These are phyloP conservation scores for Drosophila paracracens DNA, from an alignment of 2,888 invertebrate genomes.

Conservation along the genomic window DNA sequence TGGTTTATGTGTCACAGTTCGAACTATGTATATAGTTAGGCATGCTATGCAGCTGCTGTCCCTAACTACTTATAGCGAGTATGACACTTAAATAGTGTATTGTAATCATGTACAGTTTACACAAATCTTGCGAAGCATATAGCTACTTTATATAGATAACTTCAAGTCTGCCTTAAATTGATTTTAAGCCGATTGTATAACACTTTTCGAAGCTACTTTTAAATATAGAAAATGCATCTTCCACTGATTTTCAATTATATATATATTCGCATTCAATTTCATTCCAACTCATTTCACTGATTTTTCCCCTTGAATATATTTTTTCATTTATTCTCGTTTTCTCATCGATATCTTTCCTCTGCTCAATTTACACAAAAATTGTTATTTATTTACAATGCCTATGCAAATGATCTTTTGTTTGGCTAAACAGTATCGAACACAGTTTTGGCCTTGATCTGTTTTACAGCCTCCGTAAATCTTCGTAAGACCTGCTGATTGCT, in stretches of 20 bases:
- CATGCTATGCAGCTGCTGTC: conserved; percentile 51
- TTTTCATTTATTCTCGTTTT: not conserved
- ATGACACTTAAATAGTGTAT: not conserved
- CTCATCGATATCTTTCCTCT: not conserved
- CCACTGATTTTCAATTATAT: not conserved
- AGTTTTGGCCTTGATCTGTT: conserved; percentile 27
- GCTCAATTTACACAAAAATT: not conserved
- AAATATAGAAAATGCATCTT: not conserved
- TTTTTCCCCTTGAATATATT: not conserved
- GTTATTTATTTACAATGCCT: not conserved
- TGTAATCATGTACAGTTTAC: not conserved
- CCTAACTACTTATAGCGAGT: conserved; percentile 1
- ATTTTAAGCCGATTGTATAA: not conserved
- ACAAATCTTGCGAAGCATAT: not conserved
- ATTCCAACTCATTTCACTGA: not conserved
- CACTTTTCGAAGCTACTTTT: not conserved
- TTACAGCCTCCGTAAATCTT: conserved; percentile 20
- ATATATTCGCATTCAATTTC: not conserved
- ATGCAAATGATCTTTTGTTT: conserved; percentile 26
- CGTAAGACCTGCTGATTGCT: conserved; percentile 43
- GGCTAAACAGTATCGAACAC: conserved; percentile 6
- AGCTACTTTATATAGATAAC: not conserved
- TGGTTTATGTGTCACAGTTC: conserved; percentile 43
- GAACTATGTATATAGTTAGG: conserved; percentile 35
- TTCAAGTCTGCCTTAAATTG: not conserved